Evolutionary conservation across 2,888 invertebrate species (phyloP).

Genomic region (Nymphalis polychloros): DNA sequence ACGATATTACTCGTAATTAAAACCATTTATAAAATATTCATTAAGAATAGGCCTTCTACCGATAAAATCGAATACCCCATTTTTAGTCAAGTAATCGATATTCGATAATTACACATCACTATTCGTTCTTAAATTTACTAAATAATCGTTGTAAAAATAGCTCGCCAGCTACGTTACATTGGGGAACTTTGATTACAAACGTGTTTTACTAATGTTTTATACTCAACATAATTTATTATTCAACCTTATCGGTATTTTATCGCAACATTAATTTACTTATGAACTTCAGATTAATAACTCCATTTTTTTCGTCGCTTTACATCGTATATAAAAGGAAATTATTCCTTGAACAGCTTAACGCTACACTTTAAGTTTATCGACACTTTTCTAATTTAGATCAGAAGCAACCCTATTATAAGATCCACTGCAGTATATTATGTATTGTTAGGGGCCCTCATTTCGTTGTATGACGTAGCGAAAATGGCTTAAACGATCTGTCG

Average conservation of each 20-base stretch:
- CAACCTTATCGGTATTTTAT: conserved; percentile 61
- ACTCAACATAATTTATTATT: conserved; percentile 51
- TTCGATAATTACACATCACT: conserved; percentile 27
- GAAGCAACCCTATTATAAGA: conserved; percentile 42
- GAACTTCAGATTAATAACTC: conserved; percentile 63
- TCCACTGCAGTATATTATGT: conserved; percentile 44
- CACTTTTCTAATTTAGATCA: conserved; percentile 39
- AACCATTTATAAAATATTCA: conserved; percentile 30
- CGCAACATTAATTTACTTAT: conserved; percentile 57
- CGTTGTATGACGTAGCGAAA: conserved; percentile 69
- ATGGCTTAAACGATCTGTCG: conserved; percentile 75
- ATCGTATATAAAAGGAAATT: conserved; percentile 33
- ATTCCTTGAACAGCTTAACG: conserved; percentile 20
- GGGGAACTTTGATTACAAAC: conserved; percentile 35
- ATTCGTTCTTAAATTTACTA: conserved; percentile 15
- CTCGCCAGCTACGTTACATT: conserved; percentile 6
- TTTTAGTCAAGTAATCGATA: conserved; percentile 29
- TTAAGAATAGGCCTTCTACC: conserved; percentile 20
- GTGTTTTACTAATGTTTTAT: conserved; percentile 46
- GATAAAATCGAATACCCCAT: conserved; percentile 30
- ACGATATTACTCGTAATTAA: conserved; percentile 30
- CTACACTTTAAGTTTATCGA: conserved; percentile 33
- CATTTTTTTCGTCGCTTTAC: conserved; percentile 42
- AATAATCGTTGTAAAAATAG: conserved; percentile 8
- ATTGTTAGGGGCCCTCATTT: conserved; percentile 57